phyloP scores from a whole-genome alignment of 35 echinoderm and acorn worm genomes.

The Hemicentrotus pulcherrimus region DNA sequence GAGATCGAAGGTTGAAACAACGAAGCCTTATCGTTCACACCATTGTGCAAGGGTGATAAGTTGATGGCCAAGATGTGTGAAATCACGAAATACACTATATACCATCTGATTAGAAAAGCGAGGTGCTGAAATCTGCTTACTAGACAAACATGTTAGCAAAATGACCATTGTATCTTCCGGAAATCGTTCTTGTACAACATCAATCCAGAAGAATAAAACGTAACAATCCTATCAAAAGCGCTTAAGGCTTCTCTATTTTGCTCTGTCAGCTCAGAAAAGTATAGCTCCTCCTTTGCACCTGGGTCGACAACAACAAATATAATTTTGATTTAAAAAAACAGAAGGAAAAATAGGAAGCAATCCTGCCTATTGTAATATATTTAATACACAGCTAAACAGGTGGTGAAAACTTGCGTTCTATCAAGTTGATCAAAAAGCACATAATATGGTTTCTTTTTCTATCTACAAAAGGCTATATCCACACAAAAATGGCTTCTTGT shows the following conservation, averaged over 20 bases:
- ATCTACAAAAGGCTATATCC: slow-evolving; percentile 16
- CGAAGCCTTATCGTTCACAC: too few species aligned
- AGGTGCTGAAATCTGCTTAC: neutral
- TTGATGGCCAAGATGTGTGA: too few species aligned
- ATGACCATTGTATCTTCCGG: neutral
- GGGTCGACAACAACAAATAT: neutral
- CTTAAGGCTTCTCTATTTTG: neutral
- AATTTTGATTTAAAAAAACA: neutral
- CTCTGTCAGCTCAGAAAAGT: neutral
- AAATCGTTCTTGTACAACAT: neutral
- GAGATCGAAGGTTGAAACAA: too few species aligned
- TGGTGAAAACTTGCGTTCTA: neutral
- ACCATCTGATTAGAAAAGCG: neutral
- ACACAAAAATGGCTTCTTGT: slow-evolving; percentile 30
- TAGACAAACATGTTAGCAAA: neutral
- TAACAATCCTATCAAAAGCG: neutral
- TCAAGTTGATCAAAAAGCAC: neutral
- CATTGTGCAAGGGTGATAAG: too few species aligned
- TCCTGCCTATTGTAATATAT: neutral
- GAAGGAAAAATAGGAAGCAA: neutral
- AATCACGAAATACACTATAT: too few species aligned
- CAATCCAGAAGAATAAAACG: neutral
- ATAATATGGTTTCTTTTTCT: neutral
- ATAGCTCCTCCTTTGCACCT: neutral
- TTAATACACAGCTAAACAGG: neutral